These are phyloP conservation scores for Neoniphon sammara DNA, from an alignment of 2,797 vertebrate species.

Conservation along the genomic window DNA sequence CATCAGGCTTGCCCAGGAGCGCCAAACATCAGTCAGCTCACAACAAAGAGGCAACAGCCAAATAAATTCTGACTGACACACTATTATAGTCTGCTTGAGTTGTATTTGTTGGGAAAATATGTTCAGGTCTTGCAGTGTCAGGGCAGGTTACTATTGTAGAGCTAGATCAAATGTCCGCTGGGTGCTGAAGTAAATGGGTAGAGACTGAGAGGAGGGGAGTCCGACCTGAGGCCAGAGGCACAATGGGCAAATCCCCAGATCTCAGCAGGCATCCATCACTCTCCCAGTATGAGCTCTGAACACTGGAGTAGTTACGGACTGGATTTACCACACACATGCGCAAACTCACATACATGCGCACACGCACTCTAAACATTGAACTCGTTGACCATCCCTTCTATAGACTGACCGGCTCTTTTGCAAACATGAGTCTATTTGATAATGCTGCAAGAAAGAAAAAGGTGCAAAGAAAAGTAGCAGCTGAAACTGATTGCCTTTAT, in stretches of 20 bases:
- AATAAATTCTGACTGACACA: conserved; percentile 63
- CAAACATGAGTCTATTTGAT: conserved; percentile 37
- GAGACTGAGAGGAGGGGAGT: conserved; percentile 60
- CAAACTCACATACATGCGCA: conserved; percentile 21
- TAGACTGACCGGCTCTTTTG: conserved; percentile 3
- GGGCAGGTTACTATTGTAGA: conserved; percentile 64
- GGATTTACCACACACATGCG: conserved; percentile 49
- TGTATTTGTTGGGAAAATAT: conserved; percentile 61
- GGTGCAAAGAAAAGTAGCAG: conserved; percentile 41
- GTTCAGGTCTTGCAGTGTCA: conserved; percentile 60
- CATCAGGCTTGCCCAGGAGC: conserved; percentile 58
- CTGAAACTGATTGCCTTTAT: conserved; percentile 49
- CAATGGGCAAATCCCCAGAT: conserved; percentile 64
- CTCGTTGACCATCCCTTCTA: conserved; percentile 2
- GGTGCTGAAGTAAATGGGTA: conserved; percentile 67
- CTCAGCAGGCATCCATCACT: conserved; percentile 65
- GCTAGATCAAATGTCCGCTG: conserved; percentile 73
- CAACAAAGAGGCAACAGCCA: conserved; percentile 64
- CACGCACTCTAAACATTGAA: neutral
- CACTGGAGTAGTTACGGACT: conserved; percentile 44
- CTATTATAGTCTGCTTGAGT: conserved; percentile 49
- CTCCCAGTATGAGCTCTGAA: conserved; percentile 63
- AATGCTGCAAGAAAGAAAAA: conserved; percentile 10
- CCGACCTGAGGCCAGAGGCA: conserved; percentile 68
- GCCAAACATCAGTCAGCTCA: conserved; percentile 62